A percentile compares a stretch with the other conserved stretches of the same genome.
Evolutionary conservation across 2,888 invertebrate species (phyloP).

Genomic region (Melieria crassipennis): DNA sequence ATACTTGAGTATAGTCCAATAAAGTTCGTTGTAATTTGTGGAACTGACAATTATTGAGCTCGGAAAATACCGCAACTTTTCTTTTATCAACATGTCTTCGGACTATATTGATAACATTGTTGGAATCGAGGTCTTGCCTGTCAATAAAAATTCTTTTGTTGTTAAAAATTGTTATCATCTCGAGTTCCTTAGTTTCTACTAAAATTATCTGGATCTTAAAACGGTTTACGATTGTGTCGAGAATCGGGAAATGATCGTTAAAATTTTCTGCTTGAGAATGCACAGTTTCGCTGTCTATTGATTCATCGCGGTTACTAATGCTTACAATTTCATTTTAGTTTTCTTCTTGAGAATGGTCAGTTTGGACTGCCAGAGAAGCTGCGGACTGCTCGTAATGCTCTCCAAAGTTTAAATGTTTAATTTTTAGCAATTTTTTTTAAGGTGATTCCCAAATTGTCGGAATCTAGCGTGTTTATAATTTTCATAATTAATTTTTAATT

Average conservation of each 20-base stretch:
- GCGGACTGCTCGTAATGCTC: background rate
- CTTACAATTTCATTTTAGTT: conserved; percentile 1
- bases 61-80: conserved; percentile 28
- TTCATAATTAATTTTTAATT: no score
- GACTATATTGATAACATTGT: conserved; percentile 24
- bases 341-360: conserved; percentile 3
- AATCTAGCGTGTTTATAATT: conserved; percentile 26
- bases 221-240: conserved; percentile 33
- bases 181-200: conserved; percentile 21
- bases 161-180: conserved; percentile 13
- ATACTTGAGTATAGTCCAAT: conserved; percentile 20
- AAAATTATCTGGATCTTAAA: conserved; percentile 33
- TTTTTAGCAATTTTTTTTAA: no score
- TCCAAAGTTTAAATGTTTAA: background rate
- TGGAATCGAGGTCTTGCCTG: conserved; percentile 15
- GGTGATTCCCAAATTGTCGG: conserved; percentile 3
- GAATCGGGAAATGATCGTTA: conserved; percentile 32
- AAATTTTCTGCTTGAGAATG: conserved; percentile 31
- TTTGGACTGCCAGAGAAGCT: background rate
- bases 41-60: conserved; percentile 24
- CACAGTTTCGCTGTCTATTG: conserved; percentile 24
- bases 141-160: conserved; percentile 31
- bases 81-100: conserved; percentile 15
- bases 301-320: background rate
- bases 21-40: conserved; percentile 26